phyloP scores from a whole-genome alignment of 2,797 vertebrate genomes.

The Falco concolor region DNA sequence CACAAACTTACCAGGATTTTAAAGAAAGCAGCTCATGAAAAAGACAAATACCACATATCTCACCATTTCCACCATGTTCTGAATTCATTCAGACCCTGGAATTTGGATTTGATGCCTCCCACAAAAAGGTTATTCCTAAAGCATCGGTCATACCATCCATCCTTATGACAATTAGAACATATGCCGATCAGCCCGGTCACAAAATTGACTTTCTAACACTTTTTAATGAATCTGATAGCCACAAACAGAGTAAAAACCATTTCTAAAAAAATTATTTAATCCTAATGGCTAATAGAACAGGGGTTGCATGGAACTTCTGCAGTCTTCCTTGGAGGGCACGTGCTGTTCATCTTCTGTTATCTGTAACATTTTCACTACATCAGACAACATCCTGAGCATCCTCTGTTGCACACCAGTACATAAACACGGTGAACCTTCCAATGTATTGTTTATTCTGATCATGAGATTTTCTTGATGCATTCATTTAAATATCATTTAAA shows the following conservation, averaged over 20 bases:
- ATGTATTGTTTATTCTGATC: background rate
- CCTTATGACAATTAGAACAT: background rate
- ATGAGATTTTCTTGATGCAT: background rate
- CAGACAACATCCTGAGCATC: background rate
- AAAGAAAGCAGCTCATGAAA: background rate
- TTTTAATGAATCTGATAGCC: background rate
- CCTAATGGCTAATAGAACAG: background rate
- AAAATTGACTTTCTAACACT: background rate
- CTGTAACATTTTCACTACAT: background rate
- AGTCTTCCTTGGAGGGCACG: background rate
- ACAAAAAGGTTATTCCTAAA: background rate
- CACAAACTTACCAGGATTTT: background rate
- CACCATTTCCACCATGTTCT: background rate
- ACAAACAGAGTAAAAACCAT: background rate
- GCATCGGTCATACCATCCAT: background rate
- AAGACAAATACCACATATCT: background rate
- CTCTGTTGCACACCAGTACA: background rate
- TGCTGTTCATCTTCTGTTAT: background rate
- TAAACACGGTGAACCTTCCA: background rate
- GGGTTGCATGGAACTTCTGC: background rate
- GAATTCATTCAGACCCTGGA: background rate
- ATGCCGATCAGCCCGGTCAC: background rate
- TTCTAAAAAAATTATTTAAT: background rate
- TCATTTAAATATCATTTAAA: background rate
- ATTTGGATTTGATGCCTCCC: background rate